Percentiles rank a stretch among this genome's conserved stretches.
phyloP scores from a whole-genome alignment of 1,140 invertebrate species.

The Zaprionus taronus region DNA sequence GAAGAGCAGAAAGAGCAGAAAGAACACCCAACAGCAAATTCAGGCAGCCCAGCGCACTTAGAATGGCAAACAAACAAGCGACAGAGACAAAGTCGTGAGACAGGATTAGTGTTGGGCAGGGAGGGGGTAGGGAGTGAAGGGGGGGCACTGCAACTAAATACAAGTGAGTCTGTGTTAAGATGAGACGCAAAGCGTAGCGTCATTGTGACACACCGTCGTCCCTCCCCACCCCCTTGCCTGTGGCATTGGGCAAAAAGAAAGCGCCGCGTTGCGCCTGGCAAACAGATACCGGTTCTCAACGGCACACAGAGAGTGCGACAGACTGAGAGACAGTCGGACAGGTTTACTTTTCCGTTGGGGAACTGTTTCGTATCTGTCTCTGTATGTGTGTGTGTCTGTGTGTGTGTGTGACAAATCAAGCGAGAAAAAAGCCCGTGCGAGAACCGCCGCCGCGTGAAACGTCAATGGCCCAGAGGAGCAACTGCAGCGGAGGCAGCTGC shows the following conservation, averaged over 20 bases:
- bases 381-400: background rate
- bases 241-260: slow-evolving; percentile 73
- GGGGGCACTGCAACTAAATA: slow-evolving; percentile 76
- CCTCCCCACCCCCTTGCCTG: background rate
- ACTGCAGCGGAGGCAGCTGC: slow-evolving; percentile 1
- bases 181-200: slow-evolving; percentile 62
- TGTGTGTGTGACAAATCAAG: slow-evolving; percentile 78
- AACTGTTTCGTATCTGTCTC: background rate
- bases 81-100: slow-evolving; percentile 37
- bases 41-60: slow-evolving; percentile 66
- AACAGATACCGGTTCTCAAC: slow-evolving; percentile 73
- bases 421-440: slow-evolving; percentile 56
- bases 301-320: slow-evolving; percentile 36
- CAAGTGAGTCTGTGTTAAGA: slow-evolving; percentile 60
- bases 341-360: slow-evolving; percentile 66
- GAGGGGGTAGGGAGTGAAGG: slow-evolving; percentile 1
- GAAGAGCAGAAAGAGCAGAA: slow-evolving; percentile 14
- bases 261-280: slow-evolving; percentile 48
- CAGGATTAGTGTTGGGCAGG: slow-evolving; percentile 9
- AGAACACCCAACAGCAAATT: slow-evolving; percentile 33
- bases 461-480: slow-evolving; percentile 70
- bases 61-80: slow-evolving; percentile 71
- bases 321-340: slow-evolving; percentile 49
- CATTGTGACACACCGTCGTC: slow-evolving; percentile 12
- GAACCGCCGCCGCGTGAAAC: slow-evolving; percentile 58